A percentile compares a stretch with the other conserved stretches of the same genome.
These are phyloP conservation scores for Tetramorium parvispinum DNA, from an alignment of 1,140 invertebrate genomes.

Conservation along the genomic window DNA sequence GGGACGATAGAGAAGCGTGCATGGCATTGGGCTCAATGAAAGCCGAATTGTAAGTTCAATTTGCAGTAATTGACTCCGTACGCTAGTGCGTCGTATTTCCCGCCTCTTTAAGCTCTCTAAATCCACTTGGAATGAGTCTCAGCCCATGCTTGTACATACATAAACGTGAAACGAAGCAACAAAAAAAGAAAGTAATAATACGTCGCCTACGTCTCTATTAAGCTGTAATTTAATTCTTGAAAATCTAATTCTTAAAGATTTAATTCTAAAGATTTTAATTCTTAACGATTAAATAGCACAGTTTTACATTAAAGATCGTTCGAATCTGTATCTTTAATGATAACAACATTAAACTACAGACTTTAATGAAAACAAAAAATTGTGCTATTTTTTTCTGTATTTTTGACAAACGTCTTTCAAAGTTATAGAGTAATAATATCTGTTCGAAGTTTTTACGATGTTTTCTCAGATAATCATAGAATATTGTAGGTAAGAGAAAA, in stretches of 20 bases:
- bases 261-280: no score
- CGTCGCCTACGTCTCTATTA: background rate
- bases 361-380: background rate
- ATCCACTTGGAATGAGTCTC: background rate
- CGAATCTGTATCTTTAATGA: background rate
- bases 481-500: background rate
- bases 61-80: constrained; percentile 43
- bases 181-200: background rate
- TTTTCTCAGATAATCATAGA: background rate
- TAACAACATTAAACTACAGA: no score
- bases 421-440: background rate
- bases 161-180: background rate
- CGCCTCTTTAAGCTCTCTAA: constrained; percentile 34
- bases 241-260: no score
- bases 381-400: constrained; percentile 6
- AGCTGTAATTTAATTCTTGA: background rate
- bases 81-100: constrained; percentile 2
- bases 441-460: background rate
- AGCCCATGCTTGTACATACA: background rate
- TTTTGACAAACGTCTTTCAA: background rate
- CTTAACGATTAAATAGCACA: no score
- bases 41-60: constrained; percentile 52
- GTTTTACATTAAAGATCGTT: background rate
- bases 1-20: background rate
- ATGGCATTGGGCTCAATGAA: constrained; percentile 22